phyloP scores from a whole-genome alignment of 2,113 vertebrate species.

The Prinia subflava region DNA sequence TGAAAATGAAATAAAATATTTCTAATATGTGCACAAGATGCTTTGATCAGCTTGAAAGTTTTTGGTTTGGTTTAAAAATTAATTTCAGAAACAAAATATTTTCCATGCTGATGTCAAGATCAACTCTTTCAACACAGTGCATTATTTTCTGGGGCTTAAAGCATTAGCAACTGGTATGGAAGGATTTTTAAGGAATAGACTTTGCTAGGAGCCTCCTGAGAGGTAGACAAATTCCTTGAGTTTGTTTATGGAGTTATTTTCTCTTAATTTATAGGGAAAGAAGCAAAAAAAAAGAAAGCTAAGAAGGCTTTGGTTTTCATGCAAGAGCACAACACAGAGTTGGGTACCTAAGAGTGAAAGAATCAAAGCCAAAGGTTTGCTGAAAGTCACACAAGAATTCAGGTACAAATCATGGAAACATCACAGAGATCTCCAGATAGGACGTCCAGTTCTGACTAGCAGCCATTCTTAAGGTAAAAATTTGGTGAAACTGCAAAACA shows the following conservation, averaged over 20 bases:
- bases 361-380: neutral
- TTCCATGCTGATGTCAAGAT: neutral
- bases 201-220: neutral
- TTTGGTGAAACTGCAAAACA: neutral
- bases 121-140: neutral
- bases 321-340: neutral
- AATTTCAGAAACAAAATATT: neutral
- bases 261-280: neutral
- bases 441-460: neutral
- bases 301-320: neutral
- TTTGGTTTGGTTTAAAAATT: neutral
- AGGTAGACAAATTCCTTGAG: neutral
- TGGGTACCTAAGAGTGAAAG: neutral
- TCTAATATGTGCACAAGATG: neutral
- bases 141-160: neutral
- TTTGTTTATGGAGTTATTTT: neutral
- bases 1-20: neutral
- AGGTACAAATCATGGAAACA: neutral
- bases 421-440: neutral
- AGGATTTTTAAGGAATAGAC: neutral
- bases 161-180: neutral
- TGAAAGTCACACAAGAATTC: neutral
- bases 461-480: neutral
- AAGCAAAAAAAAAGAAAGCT: neutral
- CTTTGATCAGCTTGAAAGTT: neutral